Evolutionary conservation across 2,113 vertebrate genomes (phyloP).

Genomic region (Gymnogyps californianus): DNA sequence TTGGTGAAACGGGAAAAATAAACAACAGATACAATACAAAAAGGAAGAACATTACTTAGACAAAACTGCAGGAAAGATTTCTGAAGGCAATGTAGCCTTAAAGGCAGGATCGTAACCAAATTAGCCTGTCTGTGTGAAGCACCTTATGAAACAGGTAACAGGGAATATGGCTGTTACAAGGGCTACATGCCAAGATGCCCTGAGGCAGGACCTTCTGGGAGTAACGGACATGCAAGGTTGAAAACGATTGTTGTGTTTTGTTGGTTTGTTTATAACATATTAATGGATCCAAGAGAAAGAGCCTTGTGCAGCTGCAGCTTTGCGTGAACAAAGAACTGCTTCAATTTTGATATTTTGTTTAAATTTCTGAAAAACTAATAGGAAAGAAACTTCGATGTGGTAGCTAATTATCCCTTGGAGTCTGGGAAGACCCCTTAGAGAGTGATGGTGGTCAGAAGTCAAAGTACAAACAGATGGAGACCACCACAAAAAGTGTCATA

Average conservation of each 20-base stretch:
- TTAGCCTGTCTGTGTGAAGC: neutral
- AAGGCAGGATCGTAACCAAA: neutral
- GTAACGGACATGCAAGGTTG: fast-evolving
- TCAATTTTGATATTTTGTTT: neutral
- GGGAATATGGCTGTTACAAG: neutral
- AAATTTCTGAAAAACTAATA: neutral
- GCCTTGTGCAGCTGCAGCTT: neutral
- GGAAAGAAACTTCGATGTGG: neutral
- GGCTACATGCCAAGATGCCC: neutral
- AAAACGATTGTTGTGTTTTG: neutral
- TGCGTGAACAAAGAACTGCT: neutral
- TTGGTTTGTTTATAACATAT: neutral
- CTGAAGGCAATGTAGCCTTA: neutral
- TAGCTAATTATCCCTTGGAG: neutral
- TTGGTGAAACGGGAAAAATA: neutral
- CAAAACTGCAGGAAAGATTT: neutral
- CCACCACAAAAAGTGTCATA: neutral
- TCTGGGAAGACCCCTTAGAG: neutral
- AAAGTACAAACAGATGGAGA: neutral
- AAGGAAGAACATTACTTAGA: neutral
- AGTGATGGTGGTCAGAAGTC: neutral
- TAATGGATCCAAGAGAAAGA: neutral
- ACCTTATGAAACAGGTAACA: fast-evolving
- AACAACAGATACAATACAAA: neutral
- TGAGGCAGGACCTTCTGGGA: neutral